Evolutionary conservation across 2,888 invertebrate species (phyloP).

Genomic region (Aspidiotus destructor): DNA sequence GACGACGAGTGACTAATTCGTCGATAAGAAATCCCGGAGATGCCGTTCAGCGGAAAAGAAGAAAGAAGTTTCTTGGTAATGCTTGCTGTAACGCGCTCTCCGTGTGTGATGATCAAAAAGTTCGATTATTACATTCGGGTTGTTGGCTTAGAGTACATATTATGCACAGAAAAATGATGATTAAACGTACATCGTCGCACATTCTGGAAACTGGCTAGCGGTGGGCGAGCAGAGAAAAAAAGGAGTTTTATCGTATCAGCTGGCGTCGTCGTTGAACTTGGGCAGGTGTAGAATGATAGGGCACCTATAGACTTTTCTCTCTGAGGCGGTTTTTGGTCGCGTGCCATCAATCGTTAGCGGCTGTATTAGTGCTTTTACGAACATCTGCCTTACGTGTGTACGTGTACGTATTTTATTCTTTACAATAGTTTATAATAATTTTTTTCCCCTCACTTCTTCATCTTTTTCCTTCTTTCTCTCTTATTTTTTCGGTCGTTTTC

Average conservation of each 20-base stretch:
- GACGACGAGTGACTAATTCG: too few relatives aligned
- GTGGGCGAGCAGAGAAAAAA: slow-evolving; percentile 3
- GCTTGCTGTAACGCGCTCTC: too few relatives aligned
- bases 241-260: slow-evolving; percentile 9
- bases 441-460: slow-evolving; percentile 1
- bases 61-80: too few relatives aligned
- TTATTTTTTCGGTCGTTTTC: slow-evolving; percentile 9
- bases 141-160: too few relatives aligned
- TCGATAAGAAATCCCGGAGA: too few relatives aligned
- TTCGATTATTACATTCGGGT: too few relatives aligned
- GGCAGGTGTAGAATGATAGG: slow-evolving; percentile 15
- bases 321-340: slow-evolving; percentile 16
- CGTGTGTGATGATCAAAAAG: too few relatives aligned
- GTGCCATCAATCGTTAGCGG: slow-evolving; percentile 20
- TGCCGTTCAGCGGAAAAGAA: too few relatives aligned
- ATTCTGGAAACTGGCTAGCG: not conserved
- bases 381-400: slow-evolving; percentile 12
- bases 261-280: slow-evolving; percentile 3
- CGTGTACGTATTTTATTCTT: too few relatives aligned
- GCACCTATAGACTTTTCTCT: not conserved
- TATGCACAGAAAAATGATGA: too few relatives aligned
- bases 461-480: slow-evolving; percentile 5
- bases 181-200: not conserved
- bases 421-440: not conserved
- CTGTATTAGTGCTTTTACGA: slow-evolving; percentile 11